Conservation (phyloP, 1,140 invertebrate genomes). For the Eriosoma lanigerum region DNA sequence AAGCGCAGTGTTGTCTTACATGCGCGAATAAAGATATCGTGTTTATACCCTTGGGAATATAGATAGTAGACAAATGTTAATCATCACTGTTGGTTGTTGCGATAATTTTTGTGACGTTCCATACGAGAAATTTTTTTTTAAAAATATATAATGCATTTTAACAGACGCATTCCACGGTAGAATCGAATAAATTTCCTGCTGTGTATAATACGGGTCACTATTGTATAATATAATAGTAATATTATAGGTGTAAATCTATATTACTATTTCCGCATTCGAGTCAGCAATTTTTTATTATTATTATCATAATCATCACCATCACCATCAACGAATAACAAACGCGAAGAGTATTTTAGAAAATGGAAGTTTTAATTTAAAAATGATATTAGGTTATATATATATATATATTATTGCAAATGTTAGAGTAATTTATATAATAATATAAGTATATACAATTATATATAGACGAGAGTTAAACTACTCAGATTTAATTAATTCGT, state of each 20-base stretch:
- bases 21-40: slow-evolving; percentile 1
- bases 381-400: neutral
- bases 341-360: neutral
- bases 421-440: too few species aligned
- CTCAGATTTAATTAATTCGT: slow-evolving; percentile 13
- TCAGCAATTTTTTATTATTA: neutral
- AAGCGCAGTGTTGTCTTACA: slow-evolving; percentile 12
- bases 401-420: too few species aligned
- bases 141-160: too few species aligned
- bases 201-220: too few species aligned
- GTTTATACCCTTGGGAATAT: neutral
- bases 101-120: neutral
- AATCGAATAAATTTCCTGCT: too few species aligned
- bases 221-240: too few species aligned
- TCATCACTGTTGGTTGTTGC: neutral
- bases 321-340: neutral
- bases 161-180: too few species aligned
- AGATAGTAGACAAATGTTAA: neutral
- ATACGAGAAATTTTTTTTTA: neutral
- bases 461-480: neutral
- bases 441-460: too few species aligned
- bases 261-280: neutral
- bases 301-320: too few species aligned
- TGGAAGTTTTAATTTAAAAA: slow-evolving; percentile 1
- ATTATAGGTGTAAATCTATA: neutral